These are phyloP conservation scores for Mormyrus iriodes DNA, from an alignment of 2,113 vertebrate species.

Conservation along the genomic window DNA sequence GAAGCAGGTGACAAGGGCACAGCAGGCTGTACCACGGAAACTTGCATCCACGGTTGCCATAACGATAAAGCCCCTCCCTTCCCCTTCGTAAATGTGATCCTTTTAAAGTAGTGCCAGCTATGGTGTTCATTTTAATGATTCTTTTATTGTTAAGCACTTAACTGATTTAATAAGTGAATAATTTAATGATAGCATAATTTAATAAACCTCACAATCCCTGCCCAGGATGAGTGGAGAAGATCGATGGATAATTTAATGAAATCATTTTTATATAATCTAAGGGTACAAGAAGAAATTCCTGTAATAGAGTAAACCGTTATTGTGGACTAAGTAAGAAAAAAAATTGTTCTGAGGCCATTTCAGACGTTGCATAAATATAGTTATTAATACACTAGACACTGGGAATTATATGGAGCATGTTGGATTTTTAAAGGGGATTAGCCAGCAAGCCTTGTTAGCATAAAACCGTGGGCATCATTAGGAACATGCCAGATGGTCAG, in stretches of 20 bases:
- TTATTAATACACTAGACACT: not conserved
- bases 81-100: not conserved
- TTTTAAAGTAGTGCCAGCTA: not conserved
- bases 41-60: not conserved
- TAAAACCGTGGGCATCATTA: constrained; percentile 5
- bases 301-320: not conserved
- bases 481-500: constrained; percentile 19
- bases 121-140: not conserved
- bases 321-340: not conserved
- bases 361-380: constrained; percentile 10
- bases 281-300: not conserved
- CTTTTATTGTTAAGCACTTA: not conserved
- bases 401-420: not conserved
- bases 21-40: not conserved
- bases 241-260: not conserved
- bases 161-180: not conserved
- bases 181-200: not conserved
- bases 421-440: constrained; percentile 23
- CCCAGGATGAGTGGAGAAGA: not conserved
- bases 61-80: not conserved
- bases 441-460: constrained; percentile 14
- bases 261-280: not conserved
- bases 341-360: not conserved
- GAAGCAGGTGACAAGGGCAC: not conserved
- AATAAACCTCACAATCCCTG: not conserved